Evolutionary conservation across 2,113 vertebrate species (phyloP), one percentile per base, ranked within the genome.

Genomic region (Origma solitaria): DNA sequence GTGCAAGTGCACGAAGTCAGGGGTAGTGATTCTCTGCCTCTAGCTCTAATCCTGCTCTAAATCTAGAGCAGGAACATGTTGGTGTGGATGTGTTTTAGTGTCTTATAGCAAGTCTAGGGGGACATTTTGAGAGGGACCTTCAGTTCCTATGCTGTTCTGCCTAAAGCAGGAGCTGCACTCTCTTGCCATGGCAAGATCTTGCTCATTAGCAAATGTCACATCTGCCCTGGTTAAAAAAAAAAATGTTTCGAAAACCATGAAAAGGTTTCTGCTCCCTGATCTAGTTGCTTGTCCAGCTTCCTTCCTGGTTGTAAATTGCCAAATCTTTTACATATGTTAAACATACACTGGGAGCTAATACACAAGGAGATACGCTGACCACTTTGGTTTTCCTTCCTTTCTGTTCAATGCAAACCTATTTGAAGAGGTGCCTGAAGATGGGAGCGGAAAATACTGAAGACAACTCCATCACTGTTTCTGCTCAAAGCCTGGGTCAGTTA

Each of bases 401-500:
- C 35, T 84, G 40, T 53, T 79, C 53, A 30, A 4, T 35, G 49
- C 20, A 86, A 51, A 70, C 19, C 42, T 82, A 5, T 30, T 31
- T 77, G 58, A 27, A 78, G 65, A 86, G 33, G 28, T 11, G 20
- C 31, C 33, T 85, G 20, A 17, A 8, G 4, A 4, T 60, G 22
- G 8, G 18, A 72, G 23, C 77, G 9, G 37, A 71, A 75, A 58
- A 42, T 82, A 50, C 9, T 53, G 75, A 73, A 40, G 27, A 14
- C 24, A 5, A 6, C 31, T 88, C 24, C 23, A 35, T 54, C 44
- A 53, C 30, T 50, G 14, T 27, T 85, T 71, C 51, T 84, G 56
- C 22, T 14, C 61, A 82, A 83, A 77, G 50, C 16, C 24, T 0
- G 0, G 10, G 11, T 23, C 37, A 51, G 28, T 42, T 56, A 75